A percentile compares a stretch with the other conserved stretches of the same genome.
Evolutionary conservation across 2,888 invertebrate genomes (phyloP).

Genomic region (Acanthosepion lycidas): DNA sequence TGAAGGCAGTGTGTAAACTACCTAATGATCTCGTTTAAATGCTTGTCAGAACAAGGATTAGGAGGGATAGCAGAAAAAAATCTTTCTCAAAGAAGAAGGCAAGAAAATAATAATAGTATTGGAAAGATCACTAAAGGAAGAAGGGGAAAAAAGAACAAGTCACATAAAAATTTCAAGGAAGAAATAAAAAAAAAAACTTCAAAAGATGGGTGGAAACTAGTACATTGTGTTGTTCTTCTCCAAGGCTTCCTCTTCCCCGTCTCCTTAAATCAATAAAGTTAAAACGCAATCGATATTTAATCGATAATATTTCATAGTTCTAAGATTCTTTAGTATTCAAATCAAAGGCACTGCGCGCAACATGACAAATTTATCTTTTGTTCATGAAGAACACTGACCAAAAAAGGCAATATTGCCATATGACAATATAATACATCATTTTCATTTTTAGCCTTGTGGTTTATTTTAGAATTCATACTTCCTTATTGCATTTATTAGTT

Average conservation of each 20-base stretch:
- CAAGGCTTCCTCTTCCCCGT: not conserved
- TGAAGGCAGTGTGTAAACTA: too few species aligned
- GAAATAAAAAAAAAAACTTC: too few species aligned
- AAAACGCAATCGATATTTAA: not conserved
- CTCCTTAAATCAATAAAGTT: not conserved
- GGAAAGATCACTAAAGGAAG: too few species aligned
- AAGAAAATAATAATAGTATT: too few species aligned
- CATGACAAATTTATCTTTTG: not conserved
- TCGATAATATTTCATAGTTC: not conserved
- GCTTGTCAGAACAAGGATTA: too few species aligned
- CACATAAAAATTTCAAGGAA: too few species aligned
- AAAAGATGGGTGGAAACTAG: too few species aligned
- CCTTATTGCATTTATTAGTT: too few species aligned
- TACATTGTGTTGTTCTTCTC: too few species aligned
- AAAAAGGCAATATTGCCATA: not conserved
- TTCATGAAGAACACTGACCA: not conserved
- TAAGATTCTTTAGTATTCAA: not conserved
- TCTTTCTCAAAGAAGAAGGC: too few species aligned
- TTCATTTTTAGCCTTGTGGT: not conserved
- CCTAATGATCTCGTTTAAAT: too few species aligned
- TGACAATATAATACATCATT: not conserved
- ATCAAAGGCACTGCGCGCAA: not conserved
- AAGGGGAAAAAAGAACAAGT: too few species aligned
- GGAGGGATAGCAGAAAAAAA: not conserved
- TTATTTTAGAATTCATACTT: not conserved